phyloP scores from a whole-genome alignment of 1,140 invertebrate genomes.

The Choristoneura fumiferana region DNA sequence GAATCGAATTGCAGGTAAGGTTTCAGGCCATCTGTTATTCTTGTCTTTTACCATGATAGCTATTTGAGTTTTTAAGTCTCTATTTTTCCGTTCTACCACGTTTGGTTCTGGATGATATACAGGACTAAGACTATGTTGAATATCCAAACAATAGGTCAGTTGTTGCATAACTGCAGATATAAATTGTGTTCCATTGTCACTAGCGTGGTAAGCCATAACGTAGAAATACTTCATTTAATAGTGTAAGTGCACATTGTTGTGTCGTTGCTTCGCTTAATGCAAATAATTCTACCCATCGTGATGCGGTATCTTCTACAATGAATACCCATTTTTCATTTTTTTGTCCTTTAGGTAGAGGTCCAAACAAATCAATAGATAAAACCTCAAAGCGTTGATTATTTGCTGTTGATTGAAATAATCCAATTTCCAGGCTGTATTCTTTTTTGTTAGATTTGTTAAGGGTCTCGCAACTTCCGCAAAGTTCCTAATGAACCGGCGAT shows the following conservation, averaged over 20 bases:
- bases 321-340: conserved; percentile 32
- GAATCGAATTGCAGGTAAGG: conserved; percentile 47
- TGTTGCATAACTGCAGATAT: conserved; percentile 6
- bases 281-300: conserved; percentile 30
- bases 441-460: conserved; percentile 44
- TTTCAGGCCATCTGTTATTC: conserved; percentile 48
- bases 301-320: conserved; percentile 33
- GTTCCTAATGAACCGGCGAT: conserved; percentile 50
- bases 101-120: conserved; percentile 48
- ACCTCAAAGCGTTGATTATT: too few relatives aligned
- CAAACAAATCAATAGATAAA: too few relatives aligned
- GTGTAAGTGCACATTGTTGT: conserved; percentile 31
- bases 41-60: conserved; percentile 37
- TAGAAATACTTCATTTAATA: conserved; percentile 33
- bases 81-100: conserved; percentile 45
- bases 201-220: conserved; percentile 31
- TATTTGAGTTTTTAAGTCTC: conserved; percentile 51
- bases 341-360: too few relatives aligned
- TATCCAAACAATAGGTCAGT: conserved; percentile 23
- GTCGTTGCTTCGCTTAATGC: conserved; percentile 35
- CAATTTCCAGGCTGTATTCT: conserved; percentile 41
- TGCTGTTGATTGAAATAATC: conserved; percentile 14
- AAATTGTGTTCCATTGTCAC: conserved; percentile 42
- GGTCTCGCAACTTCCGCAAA: conserved; percentile 50
- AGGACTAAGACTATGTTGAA: conserved; percentile 37